Evolutionary conservation across 2,888 invertebrate genomes (phyloP), one percentile per base, ranked within the genome.

Genomic region (Glyphotaelius pellucidus): DNA sequence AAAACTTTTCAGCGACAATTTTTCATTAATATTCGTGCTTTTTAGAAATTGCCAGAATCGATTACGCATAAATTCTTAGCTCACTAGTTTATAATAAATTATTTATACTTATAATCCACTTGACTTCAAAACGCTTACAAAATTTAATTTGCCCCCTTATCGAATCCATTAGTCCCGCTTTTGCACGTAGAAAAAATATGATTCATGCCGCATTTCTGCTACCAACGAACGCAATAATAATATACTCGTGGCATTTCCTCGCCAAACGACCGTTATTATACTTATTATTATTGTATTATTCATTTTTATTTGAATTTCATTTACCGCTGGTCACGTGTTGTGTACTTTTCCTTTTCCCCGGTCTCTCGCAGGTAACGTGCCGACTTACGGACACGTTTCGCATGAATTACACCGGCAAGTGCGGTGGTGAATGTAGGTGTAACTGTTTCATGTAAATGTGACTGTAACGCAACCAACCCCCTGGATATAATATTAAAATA

Each of bases 291-390:
- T 67, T 67, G 19, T 38, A 85, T 42, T 85, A 85, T 85, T 85
- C 42, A 85, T 85, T 85, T 85, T n/a, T n/a, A 85, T 85, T 85
- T 85, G 38, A 85, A n/a, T 38, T 85, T 38, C 85, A 85, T 85
- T 85, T 38, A 85, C 85, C 38, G 35, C 35, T n/a, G 35, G 35
- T 85, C 85, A 85, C 85, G 85, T 83, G 85, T 25, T 14, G 2
- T 11, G 85, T 85, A 38, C 25, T 85, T 85, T n/a, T 11, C 85
- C 12, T 25, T 5, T 85, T 42, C 12, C 7, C 85, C n/a, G 11
- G 84, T 35, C 35, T 32, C 25, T 81, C 85, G 25, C 85, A 38
- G 85, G n/a, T 85, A 85, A 42, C 52, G 67, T 52, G 86, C 52
- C 47, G 86, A 86, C 42, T 86, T 15, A 86, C 5, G 87, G 87